Evolutionary conservation across 2,797 vertebrate genomes (phyloP), one percentile per base, ranked within the genome.

Genomic region (Xiphophorus birchmanni): DNA sequence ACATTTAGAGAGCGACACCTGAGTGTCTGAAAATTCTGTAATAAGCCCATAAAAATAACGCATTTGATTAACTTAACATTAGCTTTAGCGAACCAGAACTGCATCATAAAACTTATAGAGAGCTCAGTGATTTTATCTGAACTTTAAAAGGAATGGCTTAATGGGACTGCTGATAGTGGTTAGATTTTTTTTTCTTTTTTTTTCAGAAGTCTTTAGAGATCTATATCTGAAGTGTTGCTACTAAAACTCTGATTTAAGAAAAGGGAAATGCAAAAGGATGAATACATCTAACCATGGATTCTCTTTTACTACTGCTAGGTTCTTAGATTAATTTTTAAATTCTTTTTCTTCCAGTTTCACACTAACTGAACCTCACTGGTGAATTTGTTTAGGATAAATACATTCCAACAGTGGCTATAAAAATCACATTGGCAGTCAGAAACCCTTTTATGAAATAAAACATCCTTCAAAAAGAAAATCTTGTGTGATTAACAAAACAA

Each of bases 81-180:
- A 37, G 37, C 23, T 37, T 29, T 18, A 44, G 18, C 45, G 15
- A 73, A 40, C 67, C 50, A 35, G 52, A 42, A 32, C 40, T 45
- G 67, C 23, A 44, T 44, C 40, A 13, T 44, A 7, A 44, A n/a
- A 7, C 23, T 44, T 71, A 44, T 44, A 44, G 40, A 71, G 23
- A 26, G 9, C 26, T 71, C 26, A n/a, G 23, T 13, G 10, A 67
- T 67, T 67, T 67, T 35, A 67, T 67, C 65, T 40, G 8, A 67
- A 67, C 65, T 67, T 67, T 67, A 23, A 67, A 67, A 67, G 37
- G 65, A 67, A 40, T 42, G 35, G 65, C 65, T 67, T 23, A 40
- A 40, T 67, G 37, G 21, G 21, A 67, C 12, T 23, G 18, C 23
- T 67, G 65, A 67, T 23, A 40, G 35, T 18, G 1, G 18, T 67